Conservation (phyloP, 2,797 vertebrate species). For the Coccyzus lansbergi region DNA sequence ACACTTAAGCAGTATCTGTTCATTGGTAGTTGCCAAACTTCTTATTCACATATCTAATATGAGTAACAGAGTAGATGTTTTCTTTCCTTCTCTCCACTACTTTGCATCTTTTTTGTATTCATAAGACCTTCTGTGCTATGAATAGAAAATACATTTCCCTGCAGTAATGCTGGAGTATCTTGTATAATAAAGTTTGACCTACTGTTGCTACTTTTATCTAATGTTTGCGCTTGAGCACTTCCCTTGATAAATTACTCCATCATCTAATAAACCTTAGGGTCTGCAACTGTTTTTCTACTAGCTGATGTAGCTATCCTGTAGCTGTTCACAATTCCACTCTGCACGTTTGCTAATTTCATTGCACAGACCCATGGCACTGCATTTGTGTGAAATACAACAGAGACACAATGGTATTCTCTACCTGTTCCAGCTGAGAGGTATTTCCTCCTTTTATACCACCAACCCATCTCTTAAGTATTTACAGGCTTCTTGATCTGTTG, state of each 20-base stretch:
- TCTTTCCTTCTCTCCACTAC: not conserved
- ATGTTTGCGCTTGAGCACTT: not conserved
- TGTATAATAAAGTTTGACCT: not conserved
- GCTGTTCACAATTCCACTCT: not conserved
- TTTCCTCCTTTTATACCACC: not conserved
- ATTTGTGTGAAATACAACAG: not conserved
- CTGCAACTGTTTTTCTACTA: not conserved
- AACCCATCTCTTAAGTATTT: not conserved
- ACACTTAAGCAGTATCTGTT: not conserved
- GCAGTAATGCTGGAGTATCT: not conserved
- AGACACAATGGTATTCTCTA: accelerated
- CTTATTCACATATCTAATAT: not conserved
- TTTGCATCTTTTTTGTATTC: not conserved
- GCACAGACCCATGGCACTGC: not conserved
- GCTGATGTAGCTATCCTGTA: not conserved
- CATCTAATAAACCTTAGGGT: not conserved
- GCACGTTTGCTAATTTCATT: not conserved
- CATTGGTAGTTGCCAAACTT: not conserved
- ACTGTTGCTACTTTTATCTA: not conserved
- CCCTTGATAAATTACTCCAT: not conserved
- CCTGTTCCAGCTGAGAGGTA: not conserved
- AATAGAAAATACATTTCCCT: not conserved
- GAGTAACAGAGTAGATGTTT: not conserved
- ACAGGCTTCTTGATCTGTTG: not conserved
- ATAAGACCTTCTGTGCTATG: not conserved